A percentile compares a stretch with the other conserved stretches of the same genome.
Conservation (phyloP, 2,888 invertebrate species). For the Alloplasta piceator region DNA sequence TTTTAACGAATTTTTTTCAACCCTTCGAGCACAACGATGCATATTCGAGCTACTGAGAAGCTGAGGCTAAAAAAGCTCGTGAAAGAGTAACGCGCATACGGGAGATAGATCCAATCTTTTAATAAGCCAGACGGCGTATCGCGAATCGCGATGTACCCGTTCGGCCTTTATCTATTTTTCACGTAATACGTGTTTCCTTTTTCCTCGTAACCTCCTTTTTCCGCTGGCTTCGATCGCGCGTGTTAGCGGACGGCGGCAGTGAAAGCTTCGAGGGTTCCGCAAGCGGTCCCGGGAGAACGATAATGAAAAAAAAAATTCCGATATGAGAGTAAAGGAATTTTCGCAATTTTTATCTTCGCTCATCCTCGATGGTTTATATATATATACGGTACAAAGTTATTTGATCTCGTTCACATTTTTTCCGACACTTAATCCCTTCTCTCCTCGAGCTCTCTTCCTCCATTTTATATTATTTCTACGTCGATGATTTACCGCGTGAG, state of each 20-base stretch:
- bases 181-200: neutral
- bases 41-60: too few species aligned
- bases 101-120: conserved; percentile 58
- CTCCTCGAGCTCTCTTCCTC: neutral
- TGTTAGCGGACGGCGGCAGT: conserved; percentile 3
- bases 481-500: conserved; percentile 5
- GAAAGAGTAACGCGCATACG: neutral
- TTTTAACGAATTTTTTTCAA: too few species aligned
- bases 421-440: conserved; percentile 8
- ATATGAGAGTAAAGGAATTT: conserved; percentile 27
- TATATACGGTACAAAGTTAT: conserved; percentile 23
- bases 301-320: neutral
- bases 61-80: too few species aligned
- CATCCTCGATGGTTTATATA: conserved; percentile 1
- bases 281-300: conserved; percentile 2
- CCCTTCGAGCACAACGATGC: too few species aligned
- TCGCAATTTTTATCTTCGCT: conserved; percentile 44
- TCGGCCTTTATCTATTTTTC: conserved; percentile 35
- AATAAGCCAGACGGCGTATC: conserved; percentile 58
- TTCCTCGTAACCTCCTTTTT: conserved; percentile 5
- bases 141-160: conserved; percentile 58
- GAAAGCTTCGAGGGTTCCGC: neutral
- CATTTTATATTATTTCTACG: conserved; percentile 1
- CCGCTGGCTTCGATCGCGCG: neutral
- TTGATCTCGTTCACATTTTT: conserved; percentile 40